Conservation (phyloP, 2,113 vertebrate species). For the Orycteropus afer region DNA sequence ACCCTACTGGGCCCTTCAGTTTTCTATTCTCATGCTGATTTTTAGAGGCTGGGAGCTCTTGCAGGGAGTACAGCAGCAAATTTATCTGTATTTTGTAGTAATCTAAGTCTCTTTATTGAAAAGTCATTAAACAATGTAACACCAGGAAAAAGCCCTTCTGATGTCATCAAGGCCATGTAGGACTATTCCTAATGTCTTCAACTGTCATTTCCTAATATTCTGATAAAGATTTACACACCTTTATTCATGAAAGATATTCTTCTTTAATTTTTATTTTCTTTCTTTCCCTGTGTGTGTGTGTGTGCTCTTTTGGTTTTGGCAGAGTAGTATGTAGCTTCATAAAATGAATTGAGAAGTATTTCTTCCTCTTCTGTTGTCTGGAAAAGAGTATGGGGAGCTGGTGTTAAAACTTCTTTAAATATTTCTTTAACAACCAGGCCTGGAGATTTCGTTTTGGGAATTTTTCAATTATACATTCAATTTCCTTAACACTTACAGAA, state of each 20-base stretch:
- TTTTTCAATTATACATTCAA: too few species aligned
- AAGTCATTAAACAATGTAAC: too few species aligned
- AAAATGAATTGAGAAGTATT: not conserved
- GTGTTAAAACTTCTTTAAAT: not conserved
- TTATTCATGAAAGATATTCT: not conserved
- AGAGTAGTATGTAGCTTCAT: not conserved
- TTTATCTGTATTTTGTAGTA: not conserved
- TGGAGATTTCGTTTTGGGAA: not conserved
- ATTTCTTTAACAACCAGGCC: not conserved
- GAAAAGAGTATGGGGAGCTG: not conserved
- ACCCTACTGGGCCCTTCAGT: not conserved
- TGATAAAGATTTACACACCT: not conserved
- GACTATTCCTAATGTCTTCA: not conserved
- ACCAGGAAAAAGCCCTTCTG: not conserved
- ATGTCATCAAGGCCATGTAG: not conserved
- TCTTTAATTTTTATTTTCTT: not conserved
- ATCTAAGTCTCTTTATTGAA: not conserved
- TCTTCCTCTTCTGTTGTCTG: not conserved
- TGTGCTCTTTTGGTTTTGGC: not conserved
- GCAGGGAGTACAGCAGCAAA: not conserved
- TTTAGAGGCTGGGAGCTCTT: not conserved
- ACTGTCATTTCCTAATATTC: constrained; percentile 7
- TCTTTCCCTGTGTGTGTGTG: not conserved
- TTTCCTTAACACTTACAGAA: too few species aligned
- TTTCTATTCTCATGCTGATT: not conserved